Conservation (phyloP, 2,888 invertebrate species). For the Machimus rusticus region DNA sequence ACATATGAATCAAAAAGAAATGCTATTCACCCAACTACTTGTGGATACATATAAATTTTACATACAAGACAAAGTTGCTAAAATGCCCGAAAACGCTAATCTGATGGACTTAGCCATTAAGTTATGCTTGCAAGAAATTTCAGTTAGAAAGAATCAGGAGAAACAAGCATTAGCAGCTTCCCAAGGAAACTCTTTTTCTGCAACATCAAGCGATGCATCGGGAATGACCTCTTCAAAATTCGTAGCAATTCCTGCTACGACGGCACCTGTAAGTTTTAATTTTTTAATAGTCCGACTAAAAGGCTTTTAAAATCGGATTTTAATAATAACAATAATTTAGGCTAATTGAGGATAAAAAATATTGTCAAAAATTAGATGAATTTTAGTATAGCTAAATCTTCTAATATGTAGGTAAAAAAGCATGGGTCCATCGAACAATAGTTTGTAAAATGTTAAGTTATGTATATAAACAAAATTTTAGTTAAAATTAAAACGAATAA, state of each 20-base stretch:
- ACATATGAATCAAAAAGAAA: constrained; percentile 64
- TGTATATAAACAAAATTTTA: too few species aligned
- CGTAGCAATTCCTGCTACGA: background rate
- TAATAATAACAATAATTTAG: too few species aligned
- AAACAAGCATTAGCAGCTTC: constrained; percentile 50
- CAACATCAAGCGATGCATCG: background rate
- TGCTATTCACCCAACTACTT: constrained; percentile 70
- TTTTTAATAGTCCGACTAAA: background rate
- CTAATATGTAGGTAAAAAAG: too few species aligned
- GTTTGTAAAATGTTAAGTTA: too few species aligned
- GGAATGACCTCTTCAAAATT: constrained; percentile 13
- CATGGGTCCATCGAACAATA: too few species aligned
- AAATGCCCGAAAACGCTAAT: constrained; percentile 69
- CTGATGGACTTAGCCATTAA: constrained; percentile 74
- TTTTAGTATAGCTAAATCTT: too few species aligned
- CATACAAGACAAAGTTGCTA: constrained; percentile 66
- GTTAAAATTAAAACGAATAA: too few species aligned
- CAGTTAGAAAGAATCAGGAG: constrained; percentile 67
- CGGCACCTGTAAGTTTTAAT: constrained; percentile 1
- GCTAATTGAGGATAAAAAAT: background rate
- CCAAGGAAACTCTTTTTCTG: background rate
- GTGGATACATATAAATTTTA: constrained; percentile 76
- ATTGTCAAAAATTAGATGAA: too few species aligned
- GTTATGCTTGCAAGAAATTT: constrained; percentile 72
- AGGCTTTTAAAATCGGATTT: too few species aligned